These are phyloP conservation scores for Lucinisca nassula DNA, from an alignment of 2,888 invertebrate genomes.

Conservation along the genomic window DNA sequence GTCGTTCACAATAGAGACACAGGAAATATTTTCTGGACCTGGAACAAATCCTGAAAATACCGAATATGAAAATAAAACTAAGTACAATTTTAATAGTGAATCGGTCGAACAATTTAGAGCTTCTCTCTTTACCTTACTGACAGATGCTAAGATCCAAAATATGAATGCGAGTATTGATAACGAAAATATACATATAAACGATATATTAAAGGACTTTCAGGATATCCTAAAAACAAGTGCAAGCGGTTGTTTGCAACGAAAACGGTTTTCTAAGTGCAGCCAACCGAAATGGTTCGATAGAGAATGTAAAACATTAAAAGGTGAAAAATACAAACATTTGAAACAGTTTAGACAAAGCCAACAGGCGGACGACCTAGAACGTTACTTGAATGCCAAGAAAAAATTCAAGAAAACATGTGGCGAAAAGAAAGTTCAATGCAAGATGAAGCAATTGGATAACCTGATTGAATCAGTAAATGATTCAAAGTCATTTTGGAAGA, in stretches of 20 bases:
- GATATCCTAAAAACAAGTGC: background rate
- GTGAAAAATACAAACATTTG: background rate
- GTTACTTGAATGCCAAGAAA: background rate
- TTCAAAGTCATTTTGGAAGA: background rate
- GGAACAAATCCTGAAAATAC: background rate
- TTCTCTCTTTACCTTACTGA: background rate
- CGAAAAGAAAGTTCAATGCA: background rate
- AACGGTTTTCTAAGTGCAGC: background rate
- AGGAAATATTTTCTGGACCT: background rate
- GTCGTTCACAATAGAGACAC: background rate
- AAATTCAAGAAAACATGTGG: background rate
- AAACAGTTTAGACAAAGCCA: background rate
- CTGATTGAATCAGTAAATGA: background rate
- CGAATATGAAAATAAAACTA: background rate
- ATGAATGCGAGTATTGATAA: background rate
- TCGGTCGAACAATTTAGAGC: background rate
- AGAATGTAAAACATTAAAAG: background rate
- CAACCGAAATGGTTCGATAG: background rate
- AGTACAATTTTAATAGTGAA: background rate
- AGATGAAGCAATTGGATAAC: background rate
- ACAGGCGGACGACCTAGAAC: background rate
- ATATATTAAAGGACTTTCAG: background rate
- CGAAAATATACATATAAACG: background rate
- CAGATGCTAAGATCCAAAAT: background rate
- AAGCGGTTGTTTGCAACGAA: background rate